Evolutionary conservation across 2,888 invertebrate species (phyloP).

Genomic region (Gymnoscelis rufifasciata): DNA sequence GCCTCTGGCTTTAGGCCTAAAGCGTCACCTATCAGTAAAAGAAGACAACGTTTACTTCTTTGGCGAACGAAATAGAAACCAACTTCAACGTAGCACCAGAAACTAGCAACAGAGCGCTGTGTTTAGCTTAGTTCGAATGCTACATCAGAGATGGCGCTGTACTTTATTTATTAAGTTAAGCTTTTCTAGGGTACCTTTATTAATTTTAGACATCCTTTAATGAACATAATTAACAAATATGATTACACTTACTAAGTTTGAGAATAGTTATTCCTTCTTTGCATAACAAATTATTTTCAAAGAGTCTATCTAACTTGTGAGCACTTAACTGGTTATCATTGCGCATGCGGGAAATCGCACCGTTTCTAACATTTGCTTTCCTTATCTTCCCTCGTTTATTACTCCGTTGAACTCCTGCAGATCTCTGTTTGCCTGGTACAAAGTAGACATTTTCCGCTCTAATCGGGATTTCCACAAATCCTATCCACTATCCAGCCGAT

Average conservation of each 20-base stretch:
- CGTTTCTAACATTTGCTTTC: constrained; percentile 47
- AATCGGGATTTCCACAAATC: constrained; percentile 74
- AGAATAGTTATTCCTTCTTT: not conserved
- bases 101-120: too few species aligned
- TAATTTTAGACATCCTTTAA: too few species aligned
- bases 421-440: constrained; percentile 57
- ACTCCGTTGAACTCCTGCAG: constrained; percentile 22
- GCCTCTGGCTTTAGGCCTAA: too few species aligned
- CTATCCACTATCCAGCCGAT: constrained; percentile 45
- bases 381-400: constrained; percentile 39
- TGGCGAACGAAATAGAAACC: too few species aligned
- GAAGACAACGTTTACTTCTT: too few species aligned
- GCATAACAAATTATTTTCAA: not conserved
- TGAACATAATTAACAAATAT: too few species aligned
- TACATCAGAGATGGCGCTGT: constrained; percentile 11
- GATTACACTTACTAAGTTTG: not conserved
- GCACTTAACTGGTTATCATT: constrained; percentile 9
- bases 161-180: not conserved
- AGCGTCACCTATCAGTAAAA: too few species aligned
- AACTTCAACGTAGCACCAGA: too few species aligned
- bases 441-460: constrained; percentile 78
- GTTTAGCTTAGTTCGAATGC: not conserved
- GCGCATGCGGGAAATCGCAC: constrained; percentile 37
- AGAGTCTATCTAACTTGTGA: constrained; percentile 2
- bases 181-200: too few species aligned